Conservation (phyloP, 2,113 vertebrate species). For the Percopsis transmontana region DNA sequence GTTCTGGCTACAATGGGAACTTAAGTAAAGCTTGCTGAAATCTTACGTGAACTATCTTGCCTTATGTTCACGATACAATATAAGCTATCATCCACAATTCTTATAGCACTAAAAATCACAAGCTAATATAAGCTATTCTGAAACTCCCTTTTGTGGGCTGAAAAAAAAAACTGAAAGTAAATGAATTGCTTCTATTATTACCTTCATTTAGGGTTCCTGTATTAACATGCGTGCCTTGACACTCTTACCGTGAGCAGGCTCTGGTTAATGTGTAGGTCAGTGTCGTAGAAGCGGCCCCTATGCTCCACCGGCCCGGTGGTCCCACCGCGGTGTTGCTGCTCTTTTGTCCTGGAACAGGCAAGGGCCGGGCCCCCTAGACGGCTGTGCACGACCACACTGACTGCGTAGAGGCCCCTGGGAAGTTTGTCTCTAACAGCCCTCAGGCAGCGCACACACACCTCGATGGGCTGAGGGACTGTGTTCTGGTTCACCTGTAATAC, state of each 20-base stretch:
- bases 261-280: conserved; percentile 84
- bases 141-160: too few relatives aligned
- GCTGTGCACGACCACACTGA: conserved; percentile 81
- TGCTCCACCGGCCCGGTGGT: conserved; percentile 76
- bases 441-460: conserved; percentile 83
- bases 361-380: conserved; percentile 75
- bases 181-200: too few relatives aligned
- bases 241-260: conserved; percentile 84
- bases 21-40: too few relatives aligned
- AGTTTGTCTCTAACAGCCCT: conserved; percentile 88
- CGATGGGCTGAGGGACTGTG: conserved; percentile 68
- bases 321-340: conserved; percentile 58
- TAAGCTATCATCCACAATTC: too few relatives aligned
- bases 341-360: conserved; percentile 58
- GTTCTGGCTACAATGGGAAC: too few relatives aligned
- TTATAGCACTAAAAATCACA: too few relatives aligned
- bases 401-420: conserved; percentile 81
- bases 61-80: too few relatives aligned
- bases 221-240: too few relatives aligned
- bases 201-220: too few relatives aligned
- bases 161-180: too few relatives aligned
- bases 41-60: too few relatives aligned
- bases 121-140: too few relatives aligned
- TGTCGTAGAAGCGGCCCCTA: conserved; percentile 80
- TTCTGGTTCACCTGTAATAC: conserved; percentile 72